A percentile compares a stretch with the other conserved stretches of the same genome.
These are phyloP conservation scores for Rhamnusium bicolor DNA, from an alignment of 2,888 invertebrate genomes.

Conservation along the genomic window DNA sequence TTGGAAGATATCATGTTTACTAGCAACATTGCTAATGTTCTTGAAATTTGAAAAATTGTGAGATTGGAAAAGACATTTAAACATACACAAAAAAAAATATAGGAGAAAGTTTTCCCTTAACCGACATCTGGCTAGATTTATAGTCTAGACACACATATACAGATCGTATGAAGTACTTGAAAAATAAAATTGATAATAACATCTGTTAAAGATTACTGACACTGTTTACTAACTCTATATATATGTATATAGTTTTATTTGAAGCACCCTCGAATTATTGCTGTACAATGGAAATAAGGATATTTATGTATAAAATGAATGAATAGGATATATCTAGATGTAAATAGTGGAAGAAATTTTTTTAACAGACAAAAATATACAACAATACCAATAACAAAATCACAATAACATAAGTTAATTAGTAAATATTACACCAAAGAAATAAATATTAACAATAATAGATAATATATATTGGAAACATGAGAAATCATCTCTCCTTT, in stretches of 20 bases:
- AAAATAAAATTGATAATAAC: too few relatives aligned
- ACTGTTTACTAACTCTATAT: too few relatives aligned
- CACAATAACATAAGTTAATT: neutral
- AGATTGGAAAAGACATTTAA: too few relatives aligned
- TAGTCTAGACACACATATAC: neutral
- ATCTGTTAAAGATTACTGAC: too few relatives aligned
- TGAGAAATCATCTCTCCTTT: too few relatives aligned
- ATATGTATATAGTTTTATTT: neutral
- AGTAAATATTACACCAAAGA: neutral
- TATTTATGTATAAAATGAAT: slow-evolving; percentile 3
- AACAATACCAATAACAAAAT: neutral
- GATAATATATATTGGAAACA: too few relatives aligned
- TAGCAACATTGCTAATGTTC: neutral
- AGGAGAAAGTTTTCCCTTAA: neutral
- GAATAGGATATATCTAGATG: neutral
- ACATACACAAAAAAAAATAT: too few relatives aligned
- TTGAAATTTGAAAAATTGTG: neutral
- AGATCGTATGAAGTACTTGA: neutral
- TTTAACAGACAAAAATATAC: neutral
- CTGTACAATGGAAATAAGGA: neutral
- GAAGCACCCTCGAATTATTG: neutral
- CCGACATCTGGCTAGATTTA: neutral
- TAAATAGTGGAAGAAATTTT: neutral
- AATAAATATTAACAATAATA: too few relatives aligned
- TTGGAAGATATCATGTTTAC: neutral